Evolutionary conservation across 2,113 vertebrate species (phyloP), one percentile per base, ranked within the genome.

Genomic region (Elanus axillaris): DNA sequence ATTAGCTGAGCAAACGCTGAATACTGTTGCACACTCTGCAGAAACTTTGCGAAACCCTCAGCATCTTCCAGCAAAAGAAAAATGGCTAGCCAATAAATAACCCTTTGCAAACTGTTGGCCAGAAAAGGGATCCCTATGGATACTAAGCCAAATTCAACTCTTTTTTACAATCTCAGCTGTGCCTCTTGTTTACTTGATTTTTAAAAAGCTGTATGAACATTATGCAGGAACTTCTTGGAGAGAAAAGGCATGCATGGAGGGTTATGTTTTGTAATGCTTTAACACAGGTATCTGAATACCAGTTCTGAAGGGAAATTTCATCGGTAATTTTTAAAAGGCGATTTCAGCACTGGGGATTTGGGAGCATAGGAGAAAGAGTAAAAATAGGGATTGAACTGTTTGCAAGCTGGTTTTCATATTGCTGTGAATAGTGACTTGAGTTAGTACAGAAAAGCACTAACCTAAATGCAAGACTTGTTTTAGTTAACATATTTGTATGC

Each of bases 21-120:
- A 36, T 13, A 5, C 86, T 77, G 73, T 12, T 93, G 58, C 64
- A 25, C 23, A 36, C 88, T 86, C 73, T 84, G 87, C 94, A 91
- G 84, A 82, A 96, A 69, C 91, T 68, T 45, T 32, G 23, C 83
- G 87, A 60, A 94, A 90, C 62, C 81, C 77, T 88, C 89, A 88
- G 53, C 68, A 31, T 89, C 89, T 94, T 89, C 79, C 91, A 96
- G 86, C 88, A 84, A 29, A 89, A 78, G 64, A n/a, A 34, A 87
- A 81, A 63, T 7, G 34, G 29, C 48, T 36, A 71, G 53, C 89
- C 50, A 58, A n/a, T 74, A 93, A 94, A 94, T 94, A 96, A 91
- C 91, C 84, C 71, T 83, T 91, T 47, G 62, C 74, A 76, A 85
- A 26, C 91, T 79, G 34, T 34, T 91, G 66, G 73, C 73, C 62